Evolutionary conservation across 2,113 vertebrate genomes (phyloP).

Genomic region (Mirza zaza): DNA sequence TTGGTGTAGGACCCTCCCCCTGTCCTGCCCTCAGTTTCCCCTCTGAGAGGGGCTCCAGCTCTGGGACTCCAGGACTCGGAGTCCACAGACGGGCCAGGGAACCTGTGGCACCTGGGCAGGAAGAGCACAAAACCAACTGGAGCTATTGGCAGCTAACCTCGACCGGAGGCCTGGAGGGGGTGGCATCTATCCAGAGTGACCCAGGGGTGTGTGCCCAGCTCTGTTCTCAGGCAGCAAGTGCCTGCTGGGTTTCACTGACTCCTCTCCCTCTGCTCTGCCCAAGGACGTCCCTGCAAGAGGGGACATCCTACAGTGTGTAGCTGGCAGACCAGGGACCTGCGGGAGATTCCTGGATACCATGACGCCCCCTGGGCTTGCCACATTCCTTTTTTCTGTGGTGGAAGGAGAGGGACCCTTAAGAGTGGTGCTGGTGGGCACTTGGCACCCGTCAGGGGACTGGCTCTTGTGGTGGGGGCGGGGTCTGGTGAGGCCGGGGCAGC

Average conservation of each 20-base stretch:
- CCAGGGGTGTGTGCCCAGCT: not conserved
- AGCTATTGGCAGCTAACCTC: not conserved
- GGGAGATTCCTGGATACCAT: accelerated
- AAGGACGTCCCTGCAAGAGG: not conserved
- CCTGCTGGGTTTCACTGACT: not conserved
- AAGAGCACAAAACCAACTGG: not conserved
- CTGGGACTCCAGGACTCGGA: not conserved
- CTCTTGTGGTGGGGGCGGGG: not conserved
- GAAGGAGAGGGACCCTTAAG: not conserved
- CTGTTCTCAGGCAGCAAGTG: not conserved
- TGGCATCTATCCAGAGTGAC: not conserved
- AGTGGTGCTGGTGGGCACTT: not conserved
- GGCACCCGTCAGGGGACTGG: accelerated
- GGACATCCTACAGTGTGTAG: not conserved
- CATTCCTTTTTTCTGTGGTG: not conserved
- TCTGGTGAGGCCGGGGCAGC: not conserved
- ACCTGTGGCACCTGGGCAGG: not conserved
- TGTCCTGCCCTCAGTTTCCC: not conserved
- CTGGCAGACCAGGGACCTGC: not conserved
- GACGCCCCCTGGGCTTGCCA: not conserved
- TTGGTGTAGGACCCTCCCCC: accelerated
- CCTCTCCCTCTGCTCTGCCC: not conserved
- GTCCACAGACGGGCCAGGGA: not conserved
- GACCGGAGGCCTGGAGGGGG: not conserved
- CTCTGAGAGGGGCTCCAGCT: not conserved